Base-by-base conservation (phyloP, 2,113 vertebrate genomes). In the Nesogale talazaci region DNA sequence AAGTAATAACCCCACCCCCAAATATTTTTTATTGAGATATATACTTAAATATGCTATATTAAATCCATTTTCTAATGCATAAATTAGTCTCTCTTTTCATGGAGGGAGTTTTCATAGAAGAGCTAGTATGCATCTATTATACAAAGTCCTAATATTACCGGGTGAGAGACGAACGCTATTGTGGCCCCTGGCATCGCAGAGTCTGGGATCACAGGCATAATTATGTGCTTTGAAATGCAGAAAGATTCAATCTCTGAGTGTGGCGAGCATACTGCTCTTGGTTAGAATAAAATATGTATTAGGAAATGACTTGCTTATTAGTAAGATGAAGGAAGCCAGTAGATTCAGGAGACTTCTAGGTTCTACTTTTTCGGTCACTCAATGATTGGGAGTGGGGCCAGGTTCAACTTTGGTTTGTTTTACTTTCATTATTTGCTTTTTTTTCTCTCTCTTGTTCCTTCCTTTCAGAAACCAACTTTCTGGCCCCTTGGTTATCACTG, bases 341-440 rank as follows among this genome's bases (percentile, higher is more conserved):
- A 23, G 15, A 22, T 27, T 57, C 63, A 52, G 10, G 25, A 83
- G 8, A 78, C 1, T 23, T 81, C 7, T 63, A 77, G 25, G 27
- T n/a, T 81, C 36, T 56, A 59, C 38, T 59, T 7, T 67, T 81
- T 65, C 81, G 76, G 29, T 67, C 22, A 70, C 23, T 25, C 9
- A 36, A 34, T 34, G 10, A 31, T 70, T 52, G 10, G 46, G 46
- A 8, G 14, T 9, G 46, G 46, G 5, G 46, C 9, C 5, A 1
- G 9, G 46, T 72, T 36, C 2, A 20, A 27, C 2, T 36, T 72
- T 72, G 34, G 19, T 83, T 42, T 38, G 4, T 2, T 81, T 89
- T 88, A 79, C 40, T 74, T 90, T 90, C 29, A 25, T 65, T 70
- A 61, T 90, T 59, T 36, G 7, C 36, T 82, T 81, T 94, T 11